These are phyloP conservation scores for Pristis pectinata DNA, from an alignment of 2,797 vertebrate species.

Conservation along the genomic window DNA sequence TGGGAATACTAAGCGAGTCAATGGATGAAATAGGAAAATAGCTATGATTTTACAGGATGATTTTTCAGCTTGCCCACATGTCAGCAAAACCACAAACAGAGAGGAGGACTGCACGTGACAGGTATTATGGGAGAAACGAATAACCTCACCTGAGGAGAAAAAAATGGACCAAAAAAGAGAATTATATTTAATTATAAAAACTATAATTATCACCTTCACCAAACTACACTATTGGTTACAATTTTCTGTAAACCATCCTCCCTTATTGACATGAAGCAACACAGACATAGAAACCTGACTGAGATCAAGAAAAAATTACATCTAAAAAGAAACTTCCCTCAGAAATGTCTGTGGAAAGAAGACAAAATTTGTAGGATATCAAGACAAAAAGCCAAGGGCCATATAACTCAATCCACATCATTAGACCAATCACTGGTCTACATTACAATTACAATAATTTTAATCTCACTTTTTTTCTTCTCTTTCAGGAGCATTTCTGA, in stretches of 20 bases:
- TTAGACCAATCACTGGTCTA: neutral
- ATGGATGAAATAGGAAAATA: neutral
- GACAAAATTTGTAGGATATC: neutral
- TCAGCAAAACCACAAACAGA: neutral
- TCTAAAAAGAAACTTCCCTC: neutral
- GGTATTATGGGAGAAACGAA: neutral
- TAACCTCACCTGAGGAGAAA: neutral
- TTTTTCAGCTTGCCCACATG: neutral
- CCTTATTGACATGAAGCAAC: neutral
- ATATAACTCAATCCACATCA: neutral
- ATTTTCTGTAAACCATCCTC: too few relatives aligned
- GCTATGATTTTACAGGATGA: neutral
- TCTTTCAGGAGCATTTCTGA: constrained; percentile 61
- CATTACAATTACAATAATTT: neutral
- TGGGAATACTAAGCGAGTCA: neutral
- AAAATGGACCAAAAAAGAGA: neutral
- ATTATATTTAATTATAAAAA: too few relatives aligned
- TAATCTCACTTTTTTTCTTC: neutral
- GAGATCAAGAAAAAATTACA: too few relatives aligned
- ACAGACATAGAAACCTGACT: neutral
- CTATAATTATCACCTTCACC: neutral
- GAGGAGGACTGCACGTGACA: neutral
- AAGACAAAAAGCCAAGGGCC: neutral
- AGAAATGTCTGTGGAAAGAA: neutral
- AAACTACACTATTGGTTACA: neutral